phyloP scores from a whole-genome alignment of 2,113 vertebrate genomes.

The Leuciscus idus region DNA sequence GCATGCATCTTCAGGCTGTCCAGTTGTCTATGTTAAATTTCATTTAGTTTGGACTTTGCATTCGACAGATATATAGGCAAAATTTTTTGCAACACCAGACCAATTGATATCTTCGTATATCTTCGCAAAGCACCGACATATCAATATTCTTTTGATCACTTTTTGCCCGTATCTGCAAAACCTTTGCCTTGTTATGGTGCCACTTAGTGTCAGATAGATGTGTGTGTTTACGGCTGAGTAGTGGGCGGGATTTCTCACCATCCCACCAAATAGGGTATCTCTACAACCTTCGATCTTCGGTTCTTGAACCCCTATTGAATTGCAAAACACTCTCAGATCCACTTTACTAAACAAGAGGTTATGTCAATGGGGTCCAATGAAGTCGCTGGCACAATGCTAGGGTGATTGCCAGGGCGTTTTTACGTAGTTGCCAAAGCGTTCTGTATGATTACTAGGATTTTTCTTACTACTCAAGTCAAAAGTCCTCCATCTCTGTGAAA shows the following conservation, averaged over 20 bases:
- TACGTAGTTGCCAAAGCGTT: background rate
- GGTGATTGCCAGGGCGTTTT: too few species aligned
- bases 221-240: background rate
- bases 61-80: background rate
- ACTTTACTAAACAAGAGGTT: constrained; percentile 1
- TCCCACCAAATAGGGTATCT: background rate
- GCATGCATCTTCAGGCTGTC: background rate
- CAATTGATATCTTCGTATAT: background rate
- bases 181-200: background rate
- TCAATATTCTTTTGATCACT: background rate
- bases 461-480: background rate
- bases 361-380: background rate
- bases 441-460: background rate
- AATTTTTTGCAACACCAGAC: background rate
- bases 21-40: background rate
- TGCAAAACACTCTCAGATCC: constrained; percentile 1
- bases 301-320: background rate
- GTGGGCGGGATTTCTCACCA: background rate
- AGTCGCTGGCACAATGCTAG: background rate
- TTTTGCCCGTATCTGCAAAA: background rate
- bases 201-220: background rate
- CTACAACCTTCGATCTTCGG: background rate
- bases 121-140: background rate
- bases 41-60: background rate
- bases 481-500: background rate